Conservation (phyloP, 1,140 invertebrate genomes). For the Mizuhopecten yessoensis region DNA sequence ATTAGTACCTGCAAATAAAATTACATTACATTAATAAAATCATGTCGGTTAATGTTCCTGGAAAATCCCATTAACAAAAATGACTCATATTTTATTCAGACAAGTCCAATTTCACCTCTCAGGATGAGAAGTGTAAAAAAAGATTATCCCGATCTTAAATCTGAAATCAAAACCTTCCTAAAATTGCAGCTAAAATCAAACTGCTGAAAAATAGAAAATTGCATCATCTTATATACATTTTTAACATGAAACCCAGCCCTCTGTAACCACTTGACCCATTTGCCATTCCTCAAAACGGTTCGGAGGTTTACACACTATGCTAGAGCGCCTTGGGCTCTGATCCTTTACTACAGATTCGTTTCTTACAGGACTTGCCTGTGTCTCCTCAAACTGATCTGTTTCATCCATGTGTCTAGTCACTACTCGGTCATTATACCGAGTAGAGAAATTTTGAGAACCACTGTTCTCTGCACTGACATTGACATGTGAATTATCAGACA, state of each 20-base stretch:
- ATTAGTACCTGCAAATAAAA: no score
- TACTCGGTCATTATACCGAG: neutral
- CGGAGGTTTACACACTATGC: neutral
- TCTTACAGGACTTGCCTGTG: neutral
- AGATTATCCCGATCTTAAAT: no score
- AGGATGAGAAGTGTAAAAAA: no score
- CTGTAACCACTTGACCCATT: neutral
- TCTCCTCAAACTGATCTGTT: neutral
- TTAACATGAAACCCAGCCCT: neutral
- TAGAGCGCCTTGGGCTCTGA: neutral
- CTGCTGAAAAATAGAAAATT: no score
- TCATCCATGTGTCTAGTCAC: neutral
- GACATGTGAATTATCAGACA: neutral
- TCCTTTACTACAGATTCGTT: neutral
- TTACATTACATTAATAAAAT: no score
- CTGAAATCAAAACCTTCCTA: no score
- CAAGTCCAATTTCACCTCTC: neutral
- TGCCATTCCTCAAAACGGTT: neutral
- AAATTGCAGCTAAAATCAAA: no score
- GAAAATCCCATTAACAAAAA: no score
- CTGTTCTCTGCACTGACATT: neutral
- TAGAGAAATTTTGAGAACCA: neutral
- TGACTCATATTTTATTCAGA: no score
- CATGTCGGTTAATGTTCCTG: no score
- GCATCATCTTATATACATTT: neutral